These are phyloP conservation scores for Drosophila cognata DNA, from an alignment of 2,888 invertebrate species.

Conservation along the genomic window DNA sequence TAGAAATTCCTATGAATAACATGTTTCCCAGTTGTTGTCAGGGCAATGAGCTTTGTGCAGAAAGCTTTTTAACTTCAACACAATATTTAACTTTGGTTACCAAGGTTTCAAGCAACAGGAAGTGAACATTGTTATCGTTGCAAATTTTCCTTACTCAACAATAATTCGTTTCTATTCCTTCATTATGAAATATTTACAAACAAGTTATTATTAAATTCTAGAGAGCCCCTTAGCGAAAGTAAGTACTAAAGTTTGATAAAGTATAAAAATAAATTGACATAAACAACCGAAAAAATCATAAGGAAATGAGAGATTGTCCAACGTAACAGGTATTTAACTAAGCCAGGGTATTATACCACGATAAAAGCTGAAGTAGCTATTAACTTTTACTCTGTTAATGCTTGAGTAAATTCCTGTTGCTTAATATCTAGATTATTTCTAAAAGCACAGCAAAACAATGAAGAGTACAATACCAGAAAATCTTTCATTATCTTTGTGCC, in stretches of 20 bases:
- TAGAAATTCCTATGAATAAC: slow-evolving; percentile 41
- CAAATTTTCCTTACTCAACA: not conserved
- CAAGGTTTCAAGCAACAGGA: not conserved
- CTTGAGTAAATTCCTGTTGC: not conserved
- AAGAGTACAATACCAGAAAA: not conserved
- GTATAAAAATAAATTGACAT: too few species aligned
- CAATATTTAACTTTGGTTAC: slow-evolving; percentile 27
- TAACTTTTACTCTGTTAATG: not conserved
- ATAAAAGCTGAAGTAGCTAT: not conserved
- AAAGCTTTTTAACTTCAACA: not conserved
- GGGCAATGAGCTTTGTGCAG: slow-evolving; percentile 41
- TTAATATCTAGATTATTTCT: not conserved
- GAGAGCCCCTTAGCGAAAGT: too few species aligned
- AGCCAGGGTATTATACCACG: not conserved
- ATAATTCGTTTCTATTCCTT: too few species aligned
- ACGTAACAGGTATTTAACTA: not conserved
- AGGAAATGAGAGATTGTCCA: not conserved
- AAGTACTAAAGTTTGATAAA: too few species aligned
- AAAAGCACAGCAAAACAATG: not conserved
- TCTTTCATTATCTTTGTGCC: slow-evolving; percentile 22
- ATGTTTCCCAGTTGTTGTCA: slow-evolving; percentile 44
- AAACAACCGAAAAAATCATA: accelerated
- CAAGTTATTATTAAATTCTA: too few species aligned
- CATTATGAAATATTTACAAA: too few species aligned
- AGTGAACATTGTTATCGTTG: not conserved